Base-by-base conservation (phyloP, 2,888 invertebrate genomes). In the Thera britannica region DNA sequence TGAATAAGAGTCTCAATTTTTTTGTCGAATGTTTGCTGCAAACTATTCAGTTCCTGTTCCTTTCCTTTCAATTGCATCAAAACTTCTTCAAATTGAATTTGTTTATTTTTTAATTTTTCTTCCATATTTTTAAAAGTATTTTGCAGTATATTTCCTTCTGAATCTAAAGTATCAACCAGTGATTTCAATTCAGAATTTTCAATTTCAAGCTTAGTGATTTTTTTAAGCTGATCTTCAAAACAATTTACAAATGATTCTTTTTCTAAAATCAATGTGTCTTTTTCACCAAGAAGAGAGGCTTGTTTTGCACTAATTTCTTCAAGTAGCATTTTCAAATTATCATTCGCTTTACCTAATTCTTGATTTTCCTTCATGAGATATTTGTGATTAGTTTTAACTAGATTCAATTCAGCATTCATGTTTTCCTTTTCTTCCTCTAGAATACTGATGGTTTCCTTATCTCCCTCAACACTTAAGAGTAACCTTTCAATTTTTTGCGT, bases 41-140 rank as follows among this genome's bases (percentile, higher is more conserved):
- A 46, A 56, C 23, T 38, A 0, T 70, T 66, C 38, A 67, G 72
- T n/a, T 62, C 55, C 12, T 68, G 49, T 23, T 73, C 73, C 44
- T 72, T 73, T 63, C 68, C 70, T 2, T 63, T 67, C 7, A 77
- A 68, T 23, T 72, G 61, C 54, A 44, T 59, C 65, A 71, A 6
- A 36, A 64, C 11, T 48, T 73, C 72, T 58, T 74, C 68, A 56
- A 63, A 62, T 41, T 65, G 48, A 12, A 8, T 38, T 23, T 59
- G 9, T 59, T 65, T 59, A 23, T 51, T 34, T 4, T 12, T 35
- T 56, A 65, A 38, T 52, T 51, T 36, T 56, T 51, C 38, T 23
- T 58, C 11, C 2, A 69, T 38, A 7, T 58, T 35, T n/a, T 62
- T 56, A 54, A 56, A 46, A n/a, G 49, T 51, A 0, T 59, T 51